Evolutionary conservation across 2,113 vertebrate species (phyloP).

Genomic region (Naja naja): DNA sequence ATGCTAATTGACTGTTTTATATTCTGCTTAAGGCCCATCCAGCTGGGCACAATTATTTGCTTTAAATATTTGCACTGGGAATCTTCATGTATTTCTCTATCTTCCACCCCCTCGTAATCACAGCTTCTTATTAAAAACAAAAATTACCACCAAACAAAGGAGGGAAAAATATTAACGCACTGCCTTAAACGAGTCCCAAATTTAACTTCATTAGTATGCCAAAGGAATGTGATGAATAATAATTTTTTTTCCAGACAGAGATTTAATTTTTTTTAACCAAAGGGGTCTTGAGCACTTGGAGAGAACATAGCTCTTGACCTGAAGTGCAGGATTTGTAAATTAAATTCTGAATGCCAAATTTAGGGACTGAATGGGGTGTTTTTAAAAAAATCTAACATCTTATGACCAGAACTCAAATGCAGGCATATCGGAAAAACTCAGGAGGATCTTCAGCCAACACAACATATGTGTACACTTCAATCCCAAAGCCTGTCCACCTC

Average conservation of each 20-base stretch:
- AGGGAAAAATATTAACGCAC: not conserved
- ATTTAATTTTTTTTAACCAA: too few species aligned
- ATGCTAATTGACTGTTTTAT: constrained; percentile 38
- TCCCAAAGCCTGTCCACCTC: too few species aligned
- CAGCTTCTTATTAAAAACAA: constrained; percentile 3
- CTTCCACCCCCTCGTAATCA: not conserved
- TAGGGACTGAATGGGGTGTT: not conserved
- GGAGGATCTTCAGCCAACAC: too few species aligned
- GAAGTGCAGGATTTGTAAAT: not conserved
- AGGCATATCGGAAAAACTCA: not conserved
- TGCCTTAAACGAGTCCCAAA: not conserved
- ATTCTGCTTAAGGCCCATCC: constrained; percentile 23
- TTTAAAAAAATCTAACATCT: not conserved
- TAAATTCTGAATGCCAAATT: not conserved
- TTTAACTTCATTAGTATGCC: not conserved
- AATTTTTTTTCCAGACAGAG: too few species aligned
- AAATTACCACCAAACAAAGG: not conserved
- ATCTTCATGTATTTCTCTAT: constrained; percentile 8
- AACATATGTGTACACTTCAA: too few species aligned
- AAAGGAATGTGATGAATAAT: not conserved
- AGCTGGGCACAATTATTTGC: constrained; percentile 16
- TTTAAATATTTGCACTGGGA: constrained; percentile 54
- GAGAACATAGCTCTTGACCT: not conserved
- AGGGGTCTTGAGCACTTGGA: too few species aligned
- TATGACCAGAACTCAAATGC: not conserved